phyloP scores from a whole-genome alignment of 2,888 invertebrate species.

The Polietes domitor region DNA sequence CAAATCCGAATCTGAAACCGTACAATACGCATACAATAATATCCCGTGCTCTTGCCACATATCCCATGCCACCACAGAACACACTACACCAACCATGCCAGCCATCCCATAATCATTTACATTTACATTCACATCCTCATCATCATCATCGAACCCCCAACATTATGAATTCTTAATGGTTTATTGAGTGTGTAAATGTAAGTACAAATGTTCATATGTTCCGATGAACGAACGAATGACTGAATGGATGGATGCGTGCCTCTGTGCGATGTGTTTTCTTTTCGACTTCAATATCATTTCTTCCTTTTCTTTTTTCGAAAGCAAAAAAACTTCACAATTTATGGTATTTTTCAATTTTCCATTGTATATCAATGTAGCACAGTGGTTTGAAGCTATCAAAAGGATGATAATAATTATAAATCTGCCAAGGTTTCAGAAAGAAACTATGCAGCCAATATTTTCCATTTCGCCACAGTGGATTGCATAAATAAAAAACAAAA shows the following conservation, averaged over 20 bases:
- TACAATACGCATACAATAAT: not conserved
- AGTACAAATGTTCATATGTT: not conserved
- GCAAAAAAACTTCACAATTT: not conserved
- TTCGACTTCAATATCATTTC: not conserved
- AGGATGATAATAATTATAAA: no score
- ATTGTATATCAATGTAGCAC: not conserved
- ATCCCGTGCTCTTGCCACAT: not conserved
- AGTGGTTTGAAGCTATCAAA: no score
- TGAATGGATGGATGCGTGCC: not conserved
- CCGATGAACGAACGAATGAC: not conserved
- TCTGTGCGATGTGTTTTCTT: not conserved
- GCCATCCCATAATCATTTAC: not conserved
- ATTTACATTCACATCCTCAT: not conserved
- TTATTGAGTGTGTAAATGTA: slow-evolving; percentile 47
- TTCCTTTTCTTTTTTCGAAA: not conserved
- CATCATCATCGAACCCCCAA: not conserved
- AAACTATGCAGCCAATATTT: no score
- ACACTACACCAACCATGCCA: not conserved
- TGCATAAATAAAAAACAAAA: no score
- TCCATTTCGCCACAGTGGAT: no score
- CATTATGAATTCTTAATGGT: slow-evolving; percentile 43
- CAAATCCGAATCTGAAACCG: not conserved
- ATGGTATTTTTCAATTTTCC: not conserved
- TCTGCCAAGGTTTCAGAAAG: no score
- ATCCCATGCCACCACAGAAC: not conserved